A percentile compares a stretch with the other conserved stretches of the same genome.
These are phyloP conservation scores for Actenoides hombroni DNA, from an alignment of 2,113 vertebrate genomes.

Conservation along the genomic window DNA sequence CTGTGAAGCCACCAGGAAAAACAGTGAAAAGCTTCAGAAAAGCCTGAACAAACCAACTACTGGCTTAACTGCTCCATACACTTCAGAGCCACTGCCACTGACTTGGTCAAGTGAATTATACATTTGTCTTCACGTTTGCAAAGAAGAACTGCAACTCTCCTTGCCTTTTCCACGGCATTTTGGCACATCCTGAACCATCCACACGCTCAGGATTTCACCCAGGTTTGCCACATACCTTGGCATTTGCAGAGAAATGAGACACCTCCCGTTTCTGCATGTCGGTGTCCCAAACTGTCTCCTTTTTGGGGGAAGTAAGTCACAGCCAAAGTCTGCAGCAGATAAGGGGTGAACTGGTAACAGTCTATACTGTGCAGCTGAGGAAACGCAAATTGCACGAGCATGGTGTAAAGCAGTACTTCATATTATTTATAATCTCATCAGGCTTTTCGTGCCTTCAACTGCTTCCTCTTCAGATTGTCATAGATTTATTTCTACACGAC, in stretches of 20 bases:
- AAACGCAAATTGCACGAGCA: neutral
- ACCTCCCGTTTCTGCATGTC: neutral
- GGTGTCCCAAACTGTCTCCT: neutral
- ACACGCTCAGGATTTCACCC: neutral
- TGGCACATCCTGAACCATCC: neutral
- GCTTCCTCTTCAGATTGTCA: conserved; percentile 17
- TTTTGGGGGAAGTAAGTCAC: neutral
- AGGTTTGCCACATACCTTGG: neutral
- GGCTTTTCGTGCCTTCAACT: neutral
- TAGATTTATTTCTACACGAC: neutral
- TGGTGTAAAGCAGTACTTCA: neutral
- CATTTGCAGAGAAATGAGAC: neutral
- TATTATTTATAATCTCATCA: conserved; percentile 21
- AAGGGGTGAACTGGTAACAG: neutral
- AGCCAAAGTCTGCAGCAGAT: neutral
- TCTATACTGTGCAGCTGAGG: neutral
- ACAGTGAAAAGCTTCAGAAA: neutral
- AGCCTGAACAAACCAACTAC: neutral
- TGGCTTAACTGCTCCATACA: neutral
- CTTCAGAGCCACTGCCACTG: neutral
- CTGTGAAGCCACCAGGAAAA: neutral
- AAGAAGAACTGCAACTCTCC: neutral
- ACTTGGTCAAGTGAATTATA: neutral
- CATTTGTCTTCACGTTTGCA: neutral
- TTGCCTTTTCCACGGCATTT: neutral